A percentile compares a stretch with the other conserved stretches of the same genome.
phyloP scores from a whole-genome alignment of 2,113 vertebrate species.

The Seriola aureovittata region DNA sequence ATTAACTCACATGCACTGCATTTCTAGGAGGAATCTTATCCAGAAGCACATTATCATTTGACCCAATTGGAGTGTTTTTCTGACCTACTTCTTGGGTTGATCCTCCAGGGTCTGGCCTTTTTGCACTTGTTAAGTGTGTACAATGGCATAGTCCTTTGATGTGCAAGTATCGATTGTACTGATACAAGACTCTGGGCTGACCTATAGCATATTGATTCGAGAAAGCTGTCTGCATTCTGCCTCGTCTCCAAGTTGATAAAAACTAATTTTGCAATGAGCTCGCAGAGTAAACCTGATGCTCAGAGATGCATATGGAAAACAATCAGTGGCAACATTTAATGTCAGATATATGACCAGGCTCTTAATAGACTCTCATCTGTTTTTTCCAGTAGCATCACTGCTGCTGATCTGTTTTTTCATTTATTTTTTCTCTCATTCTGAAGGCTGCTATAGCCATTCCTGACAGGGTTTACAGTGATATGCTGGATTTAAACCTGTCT shows the following conservation, averaged over 20 bases:
- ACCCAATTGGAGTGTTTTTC: conserved; percentile 79
- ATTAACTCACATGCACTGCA: conserved; percentile 24
- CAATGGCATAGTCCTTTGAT: conserved; percentile 80
- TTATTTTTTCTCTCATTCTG: background rate
- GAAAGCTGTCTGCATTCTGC: conserved; percentile 60
- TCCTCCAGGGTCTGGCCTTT: conserved; percentile 77
- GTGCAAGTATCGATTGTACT: conserved; percentile 77
- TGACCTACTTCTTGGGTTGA: conserved; percentile 79
- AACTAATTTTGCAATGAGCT: conserved; percentile 64
- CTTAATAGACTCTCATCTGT: conserved; percentile 21
- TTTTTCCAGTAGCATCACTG: conserved; percentile 14
- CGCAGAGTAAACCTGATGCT: conserved; percentile 26
- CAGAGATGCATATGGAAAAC: conserved; percentile 34
- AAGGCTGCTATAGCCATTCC: conserved; percentile 48
- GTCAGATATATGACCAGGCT: conserved; percentile 1
- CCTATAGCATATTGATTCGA: conserved; percentile 80
- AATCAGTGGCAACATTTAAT: conserved; percentile 17
- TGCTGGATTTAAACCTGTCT: conserved; percentile 63
- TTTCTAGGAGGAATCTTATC: conserved; percentile 49
- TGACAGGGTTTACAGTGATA: conserved; percentile 42
- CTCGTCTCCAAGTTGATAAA: conserved; percentile 72
- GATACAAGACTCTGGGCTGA: conserved; percentile 81
- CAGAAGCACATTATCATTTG: conserved; percentile 76
- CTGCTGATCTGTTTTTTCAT: conserved; percentile 11
- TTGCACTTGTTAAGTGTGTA: conserved; percentile 77